Evolutionary conservation across 2,888 invertebrate species (phyloP), one percentile per base, ranked within the genome.

Genomic region (Tenthredo mesomela): DNA sequence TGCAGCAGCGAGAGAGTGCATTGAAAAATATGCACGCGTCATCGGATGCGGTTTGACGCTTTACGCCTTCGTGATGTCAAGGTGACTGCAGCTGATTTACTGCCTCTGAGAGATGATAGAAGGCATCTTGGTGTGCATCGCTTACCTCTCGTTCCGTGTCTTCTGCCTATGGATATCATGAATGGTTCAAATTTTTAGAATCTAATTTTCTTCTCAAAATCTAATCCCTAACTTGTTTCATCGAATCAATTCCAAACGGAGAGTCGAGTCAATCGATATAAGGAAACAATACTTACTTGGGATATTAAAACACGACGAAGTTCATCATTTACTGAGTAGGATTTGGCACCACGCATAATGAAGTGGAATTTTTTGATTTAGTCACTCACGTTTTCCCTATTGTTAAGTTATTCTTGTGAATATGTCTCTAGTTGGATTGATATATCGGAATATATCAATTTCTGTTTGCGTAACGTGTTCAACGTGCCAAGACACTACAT

Each of bases 21-120:
- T 47, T 2, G 47, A 33, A 77, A 77, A 29, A 77, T 33, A 77
- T 54, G 50, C 54, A 54, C 29, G 33, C 77, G 77, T 77, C 77
- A 77, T 50, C 47, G 12, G 73, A 73, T 73, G 73, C 15, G 43
- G 73, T 40, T 47, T 43, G 43, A 47, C 40, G 15, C 10, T 43
- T 40, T 43, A 25, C 25, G 43, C 10, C 7, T 40, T 47, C 73
- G 12, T 21, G 21, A 43, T 43, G 21, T 12, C 6, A 25, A 43
- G 43, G 25, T 73, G 67, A 37, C 29, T 21, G n/a, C 25, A 5
- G 21, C 15, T 10, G 21, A 40, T 21, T 9, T 21, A 12, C 73
- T 40, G 43, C 43, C 43, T 40, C 12, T 47, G 4, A 65, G 9
- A 29, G 21, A 21, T 21, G 9, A 61, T 0, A 12, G 25, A 25